A percentile compares a stretch with the other conserved stretches of the same genome.
These are phyloP conservation scores for Parapristionchus giblindavisi DNA, from an alignment of 2,888 invertebrate genomes.

Conservation along the genomic window DNA sequence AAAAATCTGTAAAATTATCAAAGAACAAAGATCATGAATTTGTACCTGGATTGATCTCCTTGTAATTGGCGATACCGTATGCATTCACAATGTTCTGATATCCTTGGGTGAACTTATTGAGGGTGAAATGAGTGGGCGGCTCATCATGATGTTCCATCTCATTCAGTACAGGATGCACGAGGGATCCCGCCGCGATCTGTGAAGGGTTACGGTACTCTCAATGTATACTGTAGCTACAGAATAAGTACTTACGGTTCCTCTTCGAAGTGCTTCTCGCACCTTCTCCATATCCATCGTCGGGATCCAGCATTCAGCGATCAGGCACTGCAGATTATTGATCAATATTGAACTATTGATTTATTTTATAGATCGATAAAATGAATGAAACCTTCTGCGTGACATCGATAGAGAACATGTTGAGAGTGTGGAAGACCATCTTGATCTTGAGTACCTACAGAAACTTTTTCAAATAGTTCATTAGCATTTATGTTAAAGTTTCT, in stretches of 20 bases:
- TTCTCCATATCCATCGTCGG: constrained; percentile 86
- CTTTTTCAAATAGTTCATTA: too few species aligned
- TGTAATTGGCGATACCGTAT: constrained; percentile 35
- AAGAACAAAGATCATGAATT: too few species aligned
- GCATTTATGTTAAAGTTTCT: too few species aligned
- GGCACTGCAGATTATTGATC: constrained; percentile 74
- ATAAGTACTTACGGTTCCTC: constrained; percentile 81
- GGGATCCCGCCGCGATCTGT: constrained; percentile 90
- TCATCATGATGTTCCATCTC: constrained; percentile 83
- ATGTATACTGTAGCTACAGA: neutral
- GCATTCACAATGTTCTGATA: constrained; percentile 77
- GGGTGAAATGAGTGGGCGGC: constrained; percentile 94
- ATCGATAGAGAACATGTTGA: constrained; percentile 97
- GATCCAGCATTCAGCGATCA: constrained; percentile 98
- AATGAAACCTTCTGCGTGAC: constrained; percentile 90
- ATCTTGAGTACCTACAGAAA: constrained; percentile 84
- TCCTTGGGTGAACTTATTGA: constrained; percentile 93
- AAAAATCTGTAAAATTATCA: neutral
- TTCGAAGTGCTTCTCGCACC: constrained; percentile 84
- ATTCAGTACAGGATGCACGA: constrained; percentile 93
- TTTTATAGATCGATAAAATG: neutral
- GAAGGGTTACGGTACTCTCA: neutral
- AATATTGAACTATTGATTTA: neutral
- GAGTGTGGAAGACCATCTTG: constrained; percentile 95
- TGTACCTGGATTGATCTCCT: constrained; percentile 33